Evolutionary conservation across 2,888 invertebrate species (phyloP), one percentile per base, ranked within the genome.

Genomic region (Sisyra nigra): DNA sequence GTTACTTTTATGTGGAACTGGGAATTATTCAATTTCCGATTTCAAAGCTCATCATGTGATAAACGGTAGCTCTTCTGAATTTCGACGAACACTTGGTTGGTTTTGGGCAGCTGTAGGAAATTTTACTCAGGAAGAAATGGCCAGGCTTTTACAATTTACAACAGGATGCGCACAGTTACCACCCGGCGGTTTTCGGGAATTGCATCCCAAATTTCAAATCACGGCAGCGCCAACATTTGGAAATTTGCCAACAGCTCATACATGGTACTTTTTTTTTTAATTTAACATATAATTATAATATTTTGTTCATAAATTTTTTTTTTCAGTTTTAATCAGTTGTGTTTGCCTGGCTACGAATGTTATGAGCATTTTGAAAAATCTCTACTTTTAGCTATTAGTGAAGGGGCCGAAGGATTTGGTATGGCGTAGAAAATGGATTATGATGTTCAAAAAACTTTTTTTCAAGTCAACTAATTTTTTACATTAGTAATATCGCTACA

Each of bases 391-490:
- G 92, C 94, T 50, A 89, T 93, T 61, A 92, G 86, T 64, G 94
- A 94, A 68, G 93, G 93, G 35, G 87, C 84, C 30, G 93, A 93
- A 70, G 94, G 93, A 9, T 94, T 94, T 63, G 85, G 85, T 47
- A 72, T 81, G 72, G 74, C 75, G 50, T 75, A 63, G 64, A 46
- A 24, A 24, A 24, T 24, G 24, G 7, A 24, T 24, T 24, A 24
- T 7, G 24, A 24, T 5, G 24, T 24, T 24, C 24, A 24, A 24
- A 24, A 24, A 7, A 24, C 7, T 24, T 24, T 24, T 24, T 34
- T 13, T 31, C n/a, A 13, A 34, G n/a, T 9, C 34, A 34, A n/a
- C 14, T 9, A 8, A 10, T 34, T 14, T 34, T 34, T 34, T 14
- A 34, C 14, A 9, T 34, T 14, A 34, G 8, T 7, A 24, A 24